Evolutionary conservation across 2,888 invertebrate genomes (phyloP).

Genomic region (Chrysolina americana): DNA sequence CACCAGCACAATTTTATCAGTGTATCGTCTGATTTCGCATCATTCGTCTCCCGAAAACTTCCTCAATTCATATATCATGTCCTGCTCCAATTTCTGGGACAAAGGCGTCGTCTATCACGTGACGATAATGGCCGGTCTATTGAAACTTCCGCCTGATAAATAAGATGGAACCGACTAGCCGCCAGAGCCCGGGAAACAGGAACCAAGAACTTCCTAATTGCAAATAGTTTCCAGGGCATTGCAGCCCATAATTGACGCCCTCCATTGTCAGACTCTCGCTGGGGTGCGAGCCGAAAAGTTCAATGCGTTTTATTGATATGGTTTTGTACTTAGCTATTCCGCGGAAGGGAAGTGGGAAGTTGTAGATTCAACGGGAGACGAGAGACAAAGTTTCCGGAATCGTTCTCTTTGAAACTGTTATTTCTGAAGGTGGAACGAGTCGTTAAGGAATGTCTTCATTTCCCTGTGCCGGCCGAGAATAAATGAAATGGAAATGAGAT

Average conservation of each 20-base stretch:
- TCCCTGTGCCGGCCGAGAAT: slow-evolving; percentile 1
- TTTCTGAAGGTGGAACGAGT: slow-evolving; percentile 10
- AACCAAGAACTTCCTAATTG: slow-evolving; percentile 23
- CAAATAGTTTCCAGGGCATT: slow-evolving; percentile 12
- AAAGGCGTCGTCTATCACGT: background rate
- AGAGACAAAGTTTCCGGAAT: slow-evolving; percentile 10
- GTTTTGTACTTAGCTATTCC: background rate
- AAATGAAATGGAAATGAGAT: slow-evolving; percentile 20
- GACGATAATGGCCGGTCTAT: background rate
- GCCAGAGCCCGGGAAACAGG: slow-evolving; percentile 13
- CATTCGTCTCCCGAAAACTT: no score
- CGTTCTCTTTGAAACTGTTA: slow-evolving; percentile 5
- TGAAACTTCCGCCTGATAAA: slow-evolving; percentile 10
- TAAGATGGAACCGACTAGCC: slow-evolving; percentile 17
- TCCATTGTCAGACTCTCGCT: slow-evolving; percentile 5
- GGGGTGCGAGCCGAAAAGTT: slow-evolving; percentile 6
- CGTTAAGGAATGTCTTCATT: slow-evolving; percentile 16
- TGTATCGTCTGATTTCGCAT: no score
- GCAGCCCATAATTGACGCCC: slow-evolving; percentile 8
- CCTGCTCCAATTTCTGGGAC: background rate
- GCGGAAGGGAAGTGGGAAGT: background rate
- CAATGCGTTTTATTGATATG: slow-evolving; percentile 13
- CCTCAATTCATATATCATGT: background rate
- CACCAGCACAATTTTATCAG: no score
- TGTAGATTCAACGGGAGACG: background rate